Base-by-base conservation (phyloP, 2,113 vertebrate species). In the Acanthisitta chloris region DNA sequence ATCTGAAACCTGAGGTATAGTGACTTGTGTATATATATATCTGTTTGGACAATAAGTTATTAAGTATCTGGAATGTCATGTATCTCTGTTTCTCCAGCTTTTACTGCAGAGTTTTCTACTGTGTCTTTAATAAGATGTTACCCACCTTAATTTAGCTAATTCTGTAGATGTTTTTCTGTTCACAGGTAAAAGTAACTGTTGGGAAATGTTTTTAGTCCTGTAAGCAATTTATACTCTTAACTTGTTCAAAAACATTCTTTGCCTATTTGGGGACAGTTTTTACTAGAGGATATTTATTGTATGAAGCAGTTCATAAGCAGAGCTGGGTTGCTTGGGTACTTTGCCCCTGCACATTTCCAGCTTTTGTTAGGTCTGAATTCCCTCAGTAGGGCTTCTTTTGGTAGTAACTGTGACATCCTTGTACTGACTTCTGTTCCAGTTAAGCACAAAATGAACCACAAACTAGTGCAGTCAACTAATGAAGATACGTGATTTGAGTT, bases 1-100 rank as follows among this genome's bases (percentile, higher is more conserved):
- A 99, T 90, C 98, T 99, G 85, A 99, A 99, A 89, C 99, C 99
- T 10, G 99, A 99, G 99, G 99, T 99, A 98, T 3, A 42, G 21
- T 57, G 10, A 4, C 46, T 43, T 48, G 3, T 6, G 8, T 23
- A 14, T 65, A 5, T 3, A 46, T 80, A 13, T 29, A 19, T 57
- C 9, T 4, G 23, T 80, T 54, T 20, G 49, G 69, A 24, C 24
- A 81, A 4, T 36, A 59, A 57, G 16, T 59, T 81, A 46, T 34
- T 78, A 14, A 73, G 9, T 66, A 43, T 34, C 38, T 81, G 51
- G 14, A 85, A 79, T 62, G 42, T 58, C 43, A 40, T 11, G 1
- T 36, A 14, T 34, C 28, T 91, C 25, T 84, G 2, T 94, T 89
- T 45, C 14, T 90, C 33, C n/a, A 87, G 49, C 8, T 76, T 79